Evolutionary conservation across 2,797 vertebrate species (phyloP), one percentile per base, ranked within the genome.

Genomic region (Enteromius mattozi): DNA sequence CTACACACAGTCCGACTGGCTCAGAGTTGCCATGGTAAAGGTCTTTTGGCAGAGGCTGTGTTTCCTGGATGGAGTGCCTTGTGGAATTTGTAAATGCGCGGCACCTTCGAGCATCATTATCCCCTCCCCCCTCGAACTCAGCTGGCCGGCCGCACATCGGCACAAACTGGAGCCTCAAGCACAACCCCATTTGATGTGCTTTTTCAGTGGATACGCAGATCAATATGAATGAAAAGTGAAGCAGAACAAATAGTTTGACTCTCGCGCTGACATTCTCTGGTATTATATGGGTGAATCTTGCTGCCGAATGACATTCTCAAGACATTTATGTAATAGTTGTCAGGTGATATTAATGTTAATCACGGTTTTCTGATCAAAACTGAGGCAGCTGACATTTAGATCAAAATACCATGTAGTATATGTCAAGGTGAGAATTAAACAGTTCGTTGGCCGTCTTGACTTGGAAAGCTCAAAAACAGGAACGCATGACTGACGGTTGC

Each of bases 331-430:
- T 78, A 86, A 87, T 74, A 76, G 78, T 86, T 88, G 84, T 89
- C 63, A 82, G 88, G 90, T 91, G 91, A 90, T 78, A 65, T 75
- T 87, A 80, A 86, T 86, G 68, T 87, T 83, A 74, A 84, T 80
- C 87, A 84, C 89, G 81, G 80, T 89, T 89, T 86, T 87, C 86
- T 91, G 88, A 93, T 94, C 91, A 90, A 90, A 91, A 86, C 72
- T 91, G 89, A 93, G 90, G 81, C 69, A 87, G 90, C 74, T 94
- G 93, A 90, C 92, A 94, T 94, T 95, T 95, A 92, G 90, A 91
- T 91, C 90, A 92, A 93, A 94, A 94, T 92, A 92, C 90, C 91
- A 93, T 91, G 88, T 88, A 90, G 89, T 85, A 84, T 87, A 59
- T 91, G 91, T 92, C 90, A 92, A 87, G 88, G 88, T 86, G 66